phyloP scores from a whole-genome alignment of 2,797 vertebrate genomes.

The Pachyuromys duprasi region DNA sequence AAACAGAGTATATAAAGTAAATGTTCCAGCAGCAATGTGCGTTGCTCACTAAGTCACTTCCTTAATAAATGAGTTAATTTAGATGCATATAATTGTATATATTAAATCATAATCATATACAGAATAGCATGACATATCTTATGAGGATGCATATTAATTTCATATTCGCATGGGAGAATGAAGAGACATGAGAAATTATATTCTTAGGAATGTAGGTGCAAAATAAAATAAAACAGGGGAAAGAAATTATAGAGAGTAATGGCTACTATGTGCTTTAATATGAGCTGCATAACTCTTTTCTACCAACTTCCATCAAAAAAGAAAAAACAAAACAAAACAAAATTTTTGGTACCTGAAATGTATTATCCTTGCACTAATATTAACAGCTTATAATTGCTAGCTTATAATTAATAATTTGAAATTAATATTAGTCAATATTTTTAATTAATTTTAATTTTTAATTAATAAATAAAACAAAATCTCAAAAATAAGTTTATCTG shows the following conservation, averaged over 20 bases:
- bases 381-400: neutral
- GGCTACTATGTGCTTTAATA: neutral
- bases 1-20: neutral
- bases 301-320: neutral
- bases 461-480: neutral
- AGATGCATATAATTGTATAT: neutral
- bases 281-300: rapidly evolving
- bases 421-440: neutral
- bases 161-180: neutral
- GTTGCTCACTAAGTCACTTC: neutral
- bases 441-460: too few species aligned
- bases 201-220: neutral
- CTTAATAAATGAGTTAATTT: neutral
- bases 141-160: neutral
- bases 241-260: neutral
- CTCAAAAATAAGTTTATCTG: neutral
- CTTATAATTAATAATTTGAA: neutral
- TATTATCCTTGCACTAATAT: neutral
- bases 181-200: neutral
- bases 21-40: neutral
- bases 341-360: neutral
- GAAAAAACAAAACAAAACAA: neutral
- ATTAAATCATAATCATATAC: neutral
- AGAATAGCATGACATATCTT: neutral
- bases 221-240: neutral